A percentile compares a stretch with the other conserved stretches of the same genome.
These are phyloP conservation scores for Neelides sp. DNA, from an alignment of 1,140 invertebrate genomes.

Conservation along the genomic window DNA sequence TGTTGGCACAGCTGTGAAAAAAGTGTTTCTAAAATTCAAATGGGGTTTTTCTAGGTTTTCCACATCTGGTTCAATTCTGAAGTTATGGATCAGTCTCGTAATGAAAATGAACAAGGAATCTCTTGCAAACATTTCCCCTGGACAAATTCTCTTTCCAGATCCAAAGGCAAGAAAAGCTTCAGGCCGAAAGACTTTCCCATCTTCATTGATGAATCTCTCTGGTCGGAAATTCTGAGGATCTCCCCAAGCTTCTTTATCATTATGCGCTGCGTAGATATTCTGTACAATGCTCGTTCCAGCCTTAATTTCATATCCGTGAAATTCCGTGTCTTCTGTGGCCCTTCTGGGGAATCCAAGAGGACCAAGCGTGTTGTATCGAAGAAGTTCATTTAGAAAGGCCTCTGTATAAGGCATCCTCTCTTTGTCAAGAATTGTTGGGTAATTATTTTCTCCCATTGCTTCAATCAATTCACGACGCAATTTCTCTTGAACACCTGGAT, in stretches of 20 bases:
- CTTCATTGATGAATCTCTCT: conserved; percentile 54
- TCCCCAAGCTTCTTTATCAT: conserved; percentile 52
- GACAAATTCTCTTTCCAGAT: conserved; percentile 60
- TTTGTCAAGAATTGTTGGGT: no score
- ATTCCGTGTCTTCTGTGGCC: conserved; percentile 5
- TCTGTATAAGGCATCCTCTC: conserved; percentile 67
- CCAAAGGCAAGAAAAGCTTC: background rate
- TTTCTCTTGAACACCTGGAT: no score
- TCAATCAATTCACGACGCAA: no score
- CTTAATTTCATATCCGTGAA: conserved; percentile 32
- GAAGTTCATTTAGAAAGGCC: conserved; percentile 56
- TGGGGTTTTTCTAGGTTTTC: no score
- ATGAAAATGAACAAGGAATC: conserved; percentile 74
- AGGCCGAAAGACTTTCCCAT: conserved; percentile 37
- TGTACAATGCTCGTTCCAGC: conserved; percentile 66
- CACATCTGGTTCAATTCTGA: conserved; percentile 50
- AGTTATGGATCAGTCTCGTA: conserved; percentile 60
- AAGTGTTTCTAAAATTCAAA: no score
- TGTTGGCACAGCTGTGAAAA: no score
- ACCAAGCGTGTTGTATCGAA: conserved; percentile 32
- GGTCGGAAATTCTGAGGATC: conserved; percentile 61
- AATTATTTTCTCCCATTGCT: no score
- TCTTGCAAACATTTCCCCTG: conserved; percentile 67
- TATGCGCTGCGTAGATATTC: conserved; percentile 62
- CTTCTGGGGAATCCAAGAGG: background rate